These are phyloP conservation scores for Maniola hyperantus DNA, from an alignment of 2,888 invertebrate genomes.

Conservation along the genomic window DNA sequence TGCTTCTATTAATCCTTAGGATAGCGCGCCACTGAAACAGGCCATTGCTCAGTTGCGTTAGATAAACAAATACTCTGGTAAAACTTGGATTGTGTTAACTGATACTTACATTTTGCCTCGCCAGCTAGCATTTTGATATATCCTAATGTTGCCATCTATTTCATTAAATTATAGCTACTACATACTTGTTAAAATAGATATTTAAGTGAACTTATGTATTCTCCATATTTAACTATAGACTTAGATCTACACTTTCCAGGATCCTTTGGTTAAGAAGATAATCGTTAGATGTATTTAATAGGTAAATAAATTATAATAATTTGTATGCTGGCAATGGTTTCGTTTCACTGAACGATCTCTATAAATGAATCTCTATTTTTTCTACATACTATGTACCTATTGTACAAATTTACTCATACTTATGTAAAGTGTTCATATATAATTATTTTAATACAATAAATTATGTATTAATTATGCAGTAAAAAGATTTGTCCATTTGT, in stretches of 20 bases:
- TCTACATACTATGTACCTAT: constrained; percentile 79
- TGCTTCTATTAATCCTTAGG: constrained; percentile 70
- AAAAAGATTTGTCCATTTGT: constrained; percentile 31
- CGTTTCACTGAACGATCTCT: constrained; percentile 81
- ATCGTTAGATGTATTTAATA: constrained; percentile 12
- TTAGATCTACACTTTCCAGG: constrained; percentile 7
- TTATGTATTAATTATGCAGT: constrained; percentile 37
- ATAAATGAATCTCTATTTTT: constrained; percentile 82
- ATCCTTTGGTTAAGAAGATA: background rate
- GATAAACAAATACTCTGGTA: background rate
- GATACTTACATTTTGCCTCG: constrained; percentile 20
- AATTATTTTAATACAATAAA: constrained; percentile 53
- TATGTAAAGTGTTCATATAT: constrained; percentile 75
- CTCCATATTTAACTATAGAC: constrained; percentile 1
- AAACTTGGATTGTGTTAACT: constrained; percentile 16
- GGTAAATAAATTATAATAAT: constrained; percentile 19
- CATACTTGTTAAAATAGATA: constrained; percentile 7
- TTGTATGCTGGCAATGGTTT: constrained; percentile 66
- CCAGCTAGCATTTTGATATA: constrained; percentile 16
- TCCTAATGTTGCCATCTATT: constrained; percentile 13
- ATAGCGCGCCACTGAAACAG: constrained; percentile 78
- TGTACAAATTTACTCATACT: constrained; percentile 78
- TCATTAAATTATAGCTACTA: constrained; percentile 17
- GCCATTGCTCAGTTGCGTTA: constrained; percentile 65
- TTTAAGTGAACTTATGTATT: constrained; percentile 3